phyloP scores from a whole-genome alignment of 2,797 vertebrate species.

The Miichthys miiuy region DNA sequence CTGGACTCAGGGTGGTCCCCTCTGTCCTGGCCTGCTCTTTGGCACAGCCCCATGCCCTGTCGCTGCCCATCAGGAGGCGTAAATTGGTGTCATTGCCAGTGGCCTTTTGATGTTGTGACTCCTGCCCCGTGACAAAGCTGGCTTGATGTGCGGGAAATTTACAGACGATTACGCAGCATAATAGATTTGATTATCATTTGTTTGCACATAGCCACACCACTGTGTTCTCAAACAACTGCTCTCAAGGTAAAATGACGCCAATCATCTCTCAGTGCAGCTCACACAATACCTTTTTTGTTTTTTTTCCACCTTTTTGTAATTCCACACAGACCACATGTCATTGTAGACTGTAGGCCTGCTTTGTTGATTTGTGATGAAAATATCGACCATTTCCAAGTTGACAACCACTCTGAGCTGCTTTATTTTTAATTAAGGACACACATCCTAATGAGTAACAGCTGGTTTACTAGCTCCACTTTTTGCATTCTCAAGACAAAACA shows the following conservation, averaged over 20 bases:
- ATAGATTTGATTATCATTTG: conserved; percentile 71
- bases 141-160: conserved; percentile 47
- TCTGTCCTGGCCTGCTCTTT: conserved; percentile 49
- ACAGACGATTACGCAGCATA: conserved; percentile 56
- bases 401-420: not conserved
- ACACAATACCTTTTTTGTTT: not conserved
- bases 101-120: conserved; percentile 68
- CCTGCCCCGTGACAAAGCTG: conserved; percentile 59
- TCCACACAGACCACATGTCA: conserved; percentile 8
- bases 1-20: conserved; percentile 53
- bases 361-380: conserved; percentile 20
- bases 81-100: conserved; percentile 70
- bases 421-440: conserved; percentile 11
- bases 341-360: not conserved
- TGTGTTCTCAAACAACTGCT: conserved; percentile 61
- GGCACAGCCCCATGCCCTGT: conserved; percentile 49
- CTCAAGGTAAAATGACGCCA: conserved; percentile 46
- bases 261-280: conserved; percentile 18
- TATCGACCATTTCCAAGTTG: conserved; percentile 14
- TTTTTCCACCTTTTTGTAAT: not conserved
- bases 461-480: conserved; percentile 12
- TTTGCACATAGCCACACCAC: conserved; percentile 55
- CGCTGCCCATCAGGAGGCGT: conserved; percentile 58
- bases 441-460: conserved; percentile 20
- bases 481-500: not conserved